phyloP scores from a whole-genome alignment of 2,888 invertebrate species.

The Xestobium rufovillosum region DNA sequence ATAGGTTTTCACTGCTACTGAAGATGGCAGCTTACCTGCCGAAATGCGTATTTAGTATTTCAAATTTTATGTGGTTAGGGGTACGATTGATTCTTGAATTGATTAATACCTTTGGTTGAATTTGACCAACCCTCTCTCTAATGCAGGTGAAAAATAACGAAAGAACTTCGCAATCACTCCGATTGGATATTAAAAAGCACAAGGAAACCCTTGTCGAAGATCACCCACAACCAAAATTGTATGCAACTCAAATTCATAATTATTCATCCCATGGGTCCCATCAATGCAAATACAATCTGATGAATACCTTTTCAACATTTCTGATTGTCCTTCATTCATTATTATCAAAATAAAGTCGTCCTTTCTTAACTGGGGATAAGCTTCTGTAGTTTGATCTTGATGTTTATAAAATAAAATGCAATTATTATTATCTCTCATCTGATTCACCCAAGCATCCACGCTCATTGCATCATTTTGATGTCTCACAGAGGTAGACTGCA shows the following conservation, averaged over 20 bases:
- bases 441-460: too few species aligned
- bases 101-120: slow-evolving; percentile 8
- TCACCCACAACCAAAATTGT: slow-evolving; percentile 20
- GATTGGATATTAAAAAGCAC: slow-evolving; percentile 19
- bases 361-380: slow-evolving; percentile 19
- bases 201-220: slow-evolving; percentile 18
- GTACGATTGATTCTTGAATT: too few species aligned
- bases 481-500: too few species aligned
- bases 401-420: slow-evolving; percentile 20
- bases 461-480: too few species aligned
- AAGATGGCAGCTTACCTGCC: too few species aligned
- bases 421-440: too few species aligned
- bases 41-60: too few species aligned
- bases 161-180: slow-evolving; percentile 10
- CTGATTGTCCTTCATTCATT: slow-evolving; percentile 25
- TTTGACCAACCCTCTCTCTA: slow-evolving; percentile 7
- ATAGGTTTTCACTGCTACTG: too few species aligned
- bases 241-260: slow-evolving; percentile 14
- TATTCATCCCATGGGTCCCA: too few species aligned
- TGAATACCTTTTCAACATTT: slow-evolving; percentile 25
- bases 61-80: too few species aligned
- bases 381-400: slow-evolving; percentile 10
- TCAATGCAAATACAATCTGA: too few species aligned
- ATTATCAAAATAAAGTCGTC: slow-evolving; percentile 28
- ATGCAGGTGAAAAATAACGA: slow-evolving; percentile 11